A percentile compares a stretch with the other conserved stretches of the same genome.
These are phyloP conservation scores for Neosilurus mollespiculum DNA, from an alignment of 2,797 vertebrate species.

Conservation along the genomic window DNA sequence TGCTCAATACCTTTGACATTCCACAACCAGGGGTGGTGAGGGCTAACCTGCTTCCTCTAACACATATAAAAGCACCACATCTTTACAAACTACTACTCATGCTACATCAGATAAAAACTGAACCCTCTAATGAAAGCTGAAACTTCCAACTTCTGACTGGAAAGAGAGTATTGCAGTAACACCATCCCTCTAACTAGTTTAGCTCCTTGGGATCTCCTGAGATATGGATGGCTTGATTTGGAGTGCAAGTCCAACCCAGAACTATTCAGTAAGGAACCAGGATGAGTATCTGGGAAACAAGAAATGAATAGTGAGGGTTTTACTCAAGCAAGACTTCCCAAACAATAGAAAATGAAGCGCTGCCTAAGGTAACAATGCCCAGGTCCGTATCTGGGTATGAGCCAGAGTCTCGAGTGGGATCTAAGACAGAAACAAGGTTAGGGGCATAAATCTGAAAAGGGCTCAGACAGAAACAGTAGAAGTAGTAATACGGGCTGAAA, in stretches of 20 bases:
- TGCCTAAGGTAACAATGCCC: slow-evolving; percentile 5
- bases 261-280: neutral
- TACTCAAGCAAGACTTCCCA: neutral
- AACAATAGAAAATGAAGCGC: neutral
- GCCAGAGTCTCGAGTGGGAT: slow-evolving; percentile 1
- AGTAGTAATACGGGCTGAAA: neutral
- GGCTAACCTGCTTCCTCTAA: neutral
- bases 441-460: neutral
- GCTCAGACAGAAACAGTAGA: slow-evolving; percentile 1
- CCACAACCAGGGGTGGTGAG: neutral
- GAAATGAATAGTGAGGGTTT: neutral
- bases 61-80: neutral
- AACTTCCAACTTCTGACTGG: neutral
- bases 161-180: neutral
- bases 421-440: neutral
- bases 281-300: slow-evolving; percentile 1
- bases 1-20: too few relatives aligned
- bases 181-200: neutral
- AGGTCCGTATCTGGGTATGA: neutral
- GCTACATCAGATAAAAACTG: neutral
- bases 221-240: neutral
- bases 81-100: neutral
- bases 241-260: neutral
- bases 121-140: neutral
- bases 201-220: neutral